Conservation (phyloP, 2,113 vertebrate species). For the Cryptoleucopteryx plumbea region DNA sequence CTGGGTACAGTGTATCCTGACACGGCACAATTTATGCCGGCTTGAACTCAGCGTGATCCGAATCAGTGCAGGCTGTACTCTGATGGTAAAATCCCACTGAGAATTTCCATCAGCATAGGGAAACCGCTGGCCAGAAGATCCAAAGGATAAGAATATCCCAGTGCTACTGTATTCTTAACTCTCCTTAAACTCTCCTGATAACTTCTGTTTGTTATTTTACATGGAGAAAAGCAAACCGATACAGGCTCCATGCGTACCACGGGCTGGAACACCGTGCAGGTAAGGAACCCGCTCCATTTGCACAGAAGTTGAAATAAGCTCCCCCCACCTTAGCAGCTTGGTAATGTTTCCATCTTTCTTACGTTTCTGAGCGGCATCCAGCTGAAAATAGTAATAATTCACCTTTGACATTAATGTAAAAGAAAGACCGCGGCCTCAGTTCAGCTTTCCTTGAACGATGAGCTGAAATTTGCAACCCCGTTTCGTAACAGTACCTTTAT, state of each 20-base stretch:
- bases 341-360: neutral
- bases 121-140: neutral
- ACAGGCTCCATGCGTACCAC: accelerated
- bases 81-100: neutral
- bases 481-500: slow-evolving; percentile 12
- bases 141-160: neutral
- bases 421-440: neutral
- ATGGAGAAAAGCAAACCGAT: neutral
- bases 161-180: neutral
- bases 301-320: neutral
- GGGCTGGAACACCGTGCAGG: accelerated
- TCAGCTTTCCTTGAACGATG: neutral
- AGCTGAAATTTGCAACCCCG: neutral
- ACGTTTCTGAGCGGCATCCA: neutral
- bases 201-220: neutral
- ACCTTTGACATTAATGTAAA: neutral
- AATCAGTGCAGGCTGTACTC: neutral
- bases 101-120: neutral
- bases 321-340: neutral
- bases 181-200: neutral
- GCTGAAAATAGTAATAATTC: neutral
- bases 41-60: accelerated
- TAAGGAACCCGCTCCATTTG: accelerated
- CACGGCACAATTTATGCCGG: neutral
- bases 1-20: neutral